Evolutionary conservation across 2,797 vertebrate species (phyloP).

Genomic region (Geotrypetes seraphini): DNA sequence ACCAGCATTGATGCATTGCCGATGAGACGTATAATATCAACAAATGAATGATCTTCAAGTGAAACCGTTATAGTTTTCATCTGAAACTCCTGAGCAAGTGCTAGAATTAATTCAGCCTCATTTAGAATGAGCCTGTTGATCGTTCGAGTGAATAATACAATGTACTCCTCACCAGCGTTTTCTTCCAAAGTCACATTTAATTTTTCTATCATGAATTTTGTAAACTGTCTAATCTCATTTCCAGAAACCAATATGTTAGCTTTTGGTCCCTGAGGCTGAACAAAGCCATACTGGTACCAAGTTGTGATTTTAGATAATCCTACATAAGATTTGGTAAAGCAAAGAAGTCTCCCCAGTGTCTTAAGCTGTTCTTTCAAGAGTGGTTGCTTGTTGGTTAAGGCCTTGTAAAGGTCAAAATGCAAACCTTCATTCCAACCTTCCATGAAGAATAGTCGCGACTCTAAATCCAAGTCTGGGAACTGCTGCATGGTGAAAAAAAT

Average conservation of each 20-base stretch:
- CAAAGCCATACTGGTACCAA: slow-evolving; percentile 97
- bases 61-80: slow-evolving; percentile 89
- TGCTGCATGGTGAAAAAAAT: slow-evolving; percentile 93
- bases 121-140: slow-evolving; percentile 87
- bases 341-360: slow-evolving; percentile 85
- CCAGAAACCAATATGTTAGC: slow-evolving; percentile 93
- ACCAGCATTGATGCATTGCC: slow-evolving; percentile 81
- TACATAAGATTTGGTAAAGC: slow-evolving; percentile 88
- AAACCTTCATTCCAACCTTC: slow-evolving; percentile 89
- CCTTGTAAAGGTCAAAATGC: slow-evolving; percentile 85
- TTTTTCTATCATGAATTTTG: slow-evolving; percentile 64
- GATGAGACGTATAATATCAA: slow-evolving; percentile 72
- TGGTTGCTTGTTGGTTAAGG: slow-evolving; percentile 87
- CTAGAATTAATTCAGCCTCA: slow-evolving; percentile 84
- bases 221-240: slow-evolving; percentile 86
- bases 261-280: slow-evolving; percentile 93
- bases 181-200: slow-evolving; percentile 66
- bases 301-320: slow-evolving; percentile 93
- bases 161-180: slow-evolving; percentile 65
- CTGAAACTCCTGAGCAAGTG: slow-evolving; percentile 87
- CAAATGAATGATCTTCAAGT: slow-evolving; percentile 81
- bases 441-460: slow-evolving; percentile 89
- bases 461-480: slow-evolving; percentile 75
- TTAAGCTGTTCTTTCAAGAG: slow-evolving; percentile 83
- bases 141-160: slow-evolving; percentile 85